Base-by-base conservation (phyloP, 2,797 vertebrate species). In the Urosaurus nigricauda region DNA sequence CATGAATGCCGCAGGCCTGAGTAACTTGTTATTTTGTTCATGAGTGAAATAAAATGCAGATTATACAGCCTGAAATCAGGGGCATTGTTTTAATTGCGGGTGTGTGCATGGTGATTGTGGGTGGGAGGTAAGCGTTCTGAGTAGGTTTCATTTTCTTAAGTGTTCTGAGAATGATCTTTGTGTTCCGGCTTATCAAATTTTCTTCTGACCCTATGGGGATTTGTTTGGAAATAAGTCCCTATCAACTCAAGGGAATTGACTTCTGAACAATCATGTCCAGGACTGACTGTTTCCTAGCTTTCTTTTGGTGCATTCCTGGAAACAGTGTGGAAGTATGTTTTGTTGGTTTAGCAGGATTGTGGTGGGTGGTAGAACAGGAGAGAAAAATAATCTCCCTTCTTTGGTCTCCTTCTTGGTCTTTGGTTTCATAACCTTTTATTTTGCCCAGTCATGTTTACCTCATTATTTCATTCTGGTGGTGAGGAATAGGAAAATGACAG, bases 21-120 rank as follows among this genome's bases (percentile, higher is more conserved):
- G 96, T 97, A 97, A 97, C 97, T 97, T 96, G 97, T 97, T 97
- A 97, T 97, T 97, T 97, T 96, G 95, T 97, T 97, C 97, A 92
- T 94, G 97, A 97, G 97, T 97, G 95, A 97, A 97, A 97, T 97
- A 97, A 97, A 97, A 97, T 97, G 97, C 95, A 97, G 97, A 97
- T 97, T 97, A 96, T 90, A 95, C 95, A 96, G 96, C 96, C 92
- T 96, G 93, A 96, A 96, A 96, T 96, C 96, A 96, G 96, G 96
- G 96, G 94, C 96, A 96, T 95, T 94, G 94, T 94, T 95, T 96
- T 97, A 96, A 97, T 96, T 96, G 96, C 96, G 96, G 95, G 95
- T 96, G 94, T 94, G 90, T 65, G 88, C 92, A 87, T 88, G 85
- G 94, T 53, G 94, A 94, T 86, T 94, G 90, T 94, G 68, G 81